Evolutionary conservation across 2,797 vertebrate species (phyloP), one percentile per base, ranked within the genome.

Genomic region (Sebastes matsubarae): DNA sequence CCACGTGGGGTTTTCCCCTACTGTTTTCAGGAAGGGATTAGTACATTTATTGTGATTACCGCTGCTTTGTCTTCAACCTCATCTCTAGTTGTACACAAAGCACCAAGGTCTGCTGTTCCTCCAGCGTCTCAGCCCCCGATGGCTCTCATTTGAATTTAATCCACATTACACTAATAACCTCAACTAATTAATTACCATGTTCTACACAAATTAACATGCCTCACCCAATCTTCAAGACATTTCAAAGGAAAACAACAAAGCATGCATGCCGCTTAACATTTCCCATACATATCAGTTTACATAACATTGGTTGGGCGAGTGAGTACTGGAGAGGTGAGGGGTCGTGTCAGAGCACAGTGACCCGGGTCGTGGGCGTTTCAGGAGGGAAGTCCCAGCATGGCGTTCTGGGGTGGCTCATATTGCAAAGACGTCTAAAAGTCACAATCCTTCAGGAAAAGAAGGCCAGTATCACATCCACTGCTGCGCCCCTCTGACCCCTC

Each of bases 231-330:
- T 75, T 83, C 50, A 59, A 77, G 75, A 72, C 80, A 74, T 89
- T 86, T 84, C 64, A 82, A 89, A 79, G 68, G 61, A 75, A 84
- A 84, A 72, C 76, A 85, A 81, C 82, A 87, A 84, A 79, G 79
- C 67, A 24, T 8, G 32, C 78, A 72, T 30, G 38, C 60, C 72
- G 69, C 61, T 90, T 88, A 88, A 92, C 90, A 91, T 92, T 94
- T 93, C 93, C 92, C 92, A 93, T 91, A 93, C 75, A 55, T 92
- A 94, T 93, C 90, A 16, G 61, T 87, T 93, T 93, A 82, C 91
- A 84, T 82, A 89, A 92, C 88, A 83, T 13, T 69, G 81, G 74
- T 50, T 64, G 54, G 78, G 73, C 73, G 83, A 86, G 85, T 82
- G 79, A 91, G 83, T 65, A 80, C 58, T 25, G 58, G 50, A 77